Evolutionary conservation across 2,888 invertebrate genomes (phyloP), one percentile per base, ranked within the genome.

Genomic region (Diachrysia chrysitis): DNA sequence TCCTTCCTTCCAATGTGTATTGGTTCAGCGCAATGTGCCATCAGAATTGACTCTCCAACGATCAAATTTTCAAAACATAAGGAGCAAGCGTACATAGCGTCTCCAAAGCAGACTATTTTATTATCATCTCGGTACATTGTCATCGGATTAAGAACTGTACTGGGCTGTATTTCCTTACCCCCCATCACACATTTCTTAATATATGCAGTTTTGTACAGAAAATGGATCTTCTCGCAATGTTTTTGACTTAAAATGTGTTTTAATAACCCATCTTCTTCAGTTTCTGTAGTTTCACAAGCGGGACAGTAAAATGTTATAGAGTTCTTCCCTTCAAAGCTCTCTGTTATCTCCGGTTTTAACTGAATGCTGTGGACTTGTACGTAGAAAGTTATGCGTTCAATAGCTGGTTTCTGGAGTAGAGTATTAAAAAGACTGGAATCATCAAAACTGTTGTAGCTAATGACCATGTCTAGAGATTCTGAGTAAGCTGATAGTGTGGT

Each of bases 61-160:
- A 95, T 95, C 6, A 89, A 69, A 76, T 90, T 93, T 57, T 94
- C 95, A 62, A 95, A 94, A 78, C 95, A 95, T 1, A 95, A 75
- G 0, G 95, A 89, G 62, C 95, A 95, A 7, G 95, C 95, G 2
- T 92, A 95, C 75, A 90, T 73, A 0, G 93, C 92, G 79, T 95
- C 94, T 0, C 95, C 95, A 1, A 95, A 95, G 64, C 95, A 95
- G 0, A 95, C 95, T 42, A 95, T 93, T 76, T 95, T 95, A 73
- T 95, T 95, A 2, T 90, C 90, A 88, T 95, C 95, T 1, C 95
- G 72, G 51, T 95, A 95, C 91, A 94, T 89, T n/a, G 69, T 93
- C 95, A 95, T 95, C 0, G 95, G 89, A 60, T 95, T 95, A 1
- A 95, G 73, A 0, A 95, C 89, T 0, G 95, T 94, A 63, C 95